Percentiles rank a stretch among this genome's conserved stretches.
phyloP scores from a whole-genome alignment of 2,888 invertebrate species.

The Blastobasis adustella region DNA sequence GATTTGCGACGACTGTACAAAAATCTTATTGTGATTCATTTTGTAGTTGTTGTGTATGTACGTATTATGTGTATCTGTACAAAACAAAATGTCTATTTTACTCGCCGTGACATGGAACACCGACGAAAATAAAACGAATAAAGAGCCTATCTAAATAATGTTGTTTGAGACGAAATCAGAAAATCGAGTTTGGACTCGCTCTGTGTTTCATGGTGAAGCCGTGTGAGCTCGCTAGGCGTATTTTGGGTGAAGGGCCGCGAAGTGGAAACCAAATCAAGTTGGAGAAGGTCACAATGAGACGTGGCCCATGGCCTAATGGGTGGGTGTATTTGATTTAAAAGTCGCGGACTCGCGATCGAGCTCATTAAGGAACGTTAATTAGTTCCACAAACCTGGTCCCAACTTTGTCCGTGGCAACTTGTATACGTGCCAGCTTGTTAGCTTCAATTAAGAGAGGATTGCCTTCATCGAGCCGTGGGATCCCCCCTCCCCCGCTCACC shows the following conservation, averaged over 20 bases:
- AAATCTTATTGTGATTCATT: slow-evolving; percentile 64
- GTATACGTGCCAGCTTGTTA: slow-evolving; percentile 52
- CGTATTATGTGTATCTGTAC: slow-evolving; percentile 63
- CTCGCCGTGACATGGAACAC: slow-evolving; percentile 64
- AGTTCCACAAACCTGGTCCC: slow-evolving; percentile 39
- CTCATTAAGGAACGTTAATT: slow-evolving; percentile 39
- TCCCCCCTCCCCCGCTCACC: slow-evolving; percentile 53
- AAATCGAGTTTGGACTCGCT: slow-evolving; percentile 7
- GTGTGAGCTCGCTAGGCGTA: slow-evolving; percentile 49
- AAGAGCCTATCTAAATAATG: too few relatives aligned
- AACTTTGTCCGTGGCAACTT: slow-evolving; percentile 45
- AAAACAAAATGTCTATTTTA: slow-evolving; percentile 52
- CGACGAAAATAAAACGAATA: slow-evolving; percentile 30
- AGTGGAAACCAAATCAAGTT: slow-evolving; percentile 90
- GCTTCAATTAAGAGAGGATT: slow-evolving; percentile 50
- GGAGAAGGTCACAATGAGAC: slow-evolving; percentile 83
- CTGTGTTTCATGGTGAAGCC: slow-evolving; percentile 53
- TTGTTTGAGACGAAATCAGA: neutral
- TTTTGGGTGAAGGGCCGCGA: slow-evolving; percentile 77
- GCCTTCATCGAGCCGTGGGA: slow-evolving; percentile 73
- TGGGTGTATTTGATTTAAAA: slow-evolving; percentile 38
- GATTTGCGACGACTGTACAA: slow-evolving; percentile 70
- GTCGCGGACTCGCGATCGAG: slow-evolving; percentile 41
- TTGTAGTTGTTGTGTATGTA: slow-evolving; percentile 72
- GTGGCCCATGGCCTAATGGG: slow-evolving; percentile 77